Conservation (phyloP, 2,797 vertebrate genomes). For the Pelochelys cantorii region DNA sequence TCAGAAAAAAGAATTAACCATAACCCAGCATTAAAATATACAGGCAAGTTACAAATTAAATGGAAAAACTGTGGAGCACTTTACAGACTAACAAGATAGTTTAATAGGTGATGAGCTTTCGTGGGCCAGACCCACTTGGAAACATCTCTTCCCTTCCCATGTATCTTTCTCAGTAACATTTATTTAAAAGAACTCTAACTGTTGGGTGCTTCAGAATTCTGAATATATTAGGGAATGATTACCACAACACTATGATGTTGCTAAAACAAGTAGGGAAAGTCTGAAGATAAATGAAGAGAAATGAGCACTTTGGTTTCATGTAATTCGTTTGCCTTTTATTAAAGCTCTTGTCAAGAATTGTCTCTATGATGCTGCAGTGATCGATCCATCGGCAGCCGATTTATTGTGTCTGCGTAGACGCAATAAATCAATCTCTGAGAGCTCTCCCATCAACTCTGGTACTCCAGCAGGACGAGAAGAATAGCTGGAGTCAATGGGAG, state of each 20-base stretch:
- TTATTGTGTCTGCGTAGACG: no score
- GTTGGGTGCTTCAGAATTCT: neutral
- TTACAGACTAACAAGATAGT: no score
- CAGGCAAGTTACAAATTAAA: neutral
- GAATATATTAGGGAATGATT: neutral
- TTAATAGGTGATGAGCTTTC: no score
- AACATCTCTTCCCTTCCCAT: fast-evolving
- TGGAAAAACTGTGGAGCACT: neutral
- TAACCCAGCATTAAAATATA: neutral
- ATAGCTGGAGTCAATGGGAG: no score
- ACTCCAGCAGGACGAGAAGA: no score
- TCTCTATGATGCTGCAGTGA: no score
- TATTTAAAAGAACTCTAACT: neutral
- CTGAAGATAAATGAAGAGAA: neutral
- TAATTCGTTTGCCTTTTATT: slow-evolving; percentile 19
- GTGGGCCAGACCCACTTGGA: no score
- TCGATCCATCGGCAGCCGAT: no score
- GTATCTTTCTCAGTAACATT: neutral
- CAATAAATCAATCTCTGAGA: no score
- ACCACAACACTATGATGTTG: fast-evolving
- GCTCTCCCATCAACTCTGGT: no score
- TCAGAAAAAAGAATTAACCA: fast-evolving
- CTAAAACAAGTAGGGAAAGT: neutral
- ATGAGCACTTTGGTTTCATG: neutral
- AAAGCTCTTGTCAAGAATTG: neutral